Conservation (phyloP, 1,140 invertebrate species). For the Zophobas atratus region DNA sequence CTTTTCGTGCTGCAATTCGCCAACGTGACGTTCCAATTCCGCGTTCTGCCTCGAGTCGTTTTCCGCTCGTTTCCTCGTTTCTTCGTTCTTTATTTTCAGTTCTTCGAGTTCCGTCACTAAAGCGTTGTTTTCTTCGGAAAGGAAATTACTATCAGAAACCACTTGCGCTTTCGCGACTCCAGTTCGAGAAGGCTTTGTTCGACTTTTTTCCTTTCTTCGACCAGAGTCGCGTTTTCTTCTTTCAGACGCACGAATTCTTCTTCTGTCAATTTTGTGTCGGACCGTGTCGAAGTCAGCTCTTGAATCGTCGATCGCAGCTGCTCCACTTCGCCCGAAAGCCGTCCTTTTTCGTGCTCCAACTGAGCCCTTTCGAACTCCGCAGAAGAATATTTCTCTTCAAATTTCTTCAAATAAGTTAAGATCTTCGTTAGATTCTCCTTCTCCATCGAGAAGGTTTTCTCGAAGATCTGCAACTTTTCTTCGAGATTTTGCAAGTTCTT, state of each 20-base stretch:
- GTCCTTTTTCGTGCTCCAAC: constrained; percentile 55
- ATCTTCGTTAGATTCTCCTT: constrained; percentile 54
- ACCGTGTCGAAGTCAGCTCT: constrained; percentile 37
- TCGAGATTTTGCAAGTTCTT: constrained; percentile 31
- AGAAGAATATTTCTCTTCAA: constrained; percentile 54
- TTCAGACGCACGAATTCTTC: constrained; percentile 37
- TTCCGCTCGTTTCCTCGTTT: constrained; percentile 47
- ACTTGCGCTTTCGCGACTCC: constrained; percentile 55
- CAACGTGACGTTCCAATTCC: constrained; percentile 63
- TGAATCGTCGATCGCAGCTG: constrained; percentile 48
- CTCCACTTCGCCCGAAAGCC: constrained; percentile 46
- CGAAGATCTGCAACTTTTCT: constrained; percentile 42
- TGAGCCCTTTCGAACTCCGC: constrained; percentile 57
- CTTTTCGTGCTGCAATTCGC: constrained; percentile 63
- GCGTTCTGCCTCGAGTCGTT: constrained; percentile 56
- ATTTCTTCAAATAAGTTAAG: constrained; percentile 50
- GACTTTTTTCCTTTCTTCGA: constrained; percentile 53
- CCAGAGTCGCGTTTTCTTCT: constrained; percentile 50
- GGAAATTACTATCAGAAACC: constrained; percentile 60
- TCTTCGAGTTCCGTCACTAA: constrained; percentile 58
- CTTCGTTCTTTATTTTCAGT: constrained; percentile 58
- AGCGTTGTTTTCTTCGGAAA: constrained; percentile 61
- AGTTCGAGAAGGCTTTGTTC: constrained; percentile 53
- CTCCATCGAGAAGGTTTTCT: constrained; percentile 52
- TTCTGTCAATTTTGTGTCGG: constrained; percentile 18